Evolutionary conservation across 2,888 invertebrate genomes (phyloP), one percentile per base, ranked within the genome.

Genomic region (Eupithecia vulgata): DNA sequence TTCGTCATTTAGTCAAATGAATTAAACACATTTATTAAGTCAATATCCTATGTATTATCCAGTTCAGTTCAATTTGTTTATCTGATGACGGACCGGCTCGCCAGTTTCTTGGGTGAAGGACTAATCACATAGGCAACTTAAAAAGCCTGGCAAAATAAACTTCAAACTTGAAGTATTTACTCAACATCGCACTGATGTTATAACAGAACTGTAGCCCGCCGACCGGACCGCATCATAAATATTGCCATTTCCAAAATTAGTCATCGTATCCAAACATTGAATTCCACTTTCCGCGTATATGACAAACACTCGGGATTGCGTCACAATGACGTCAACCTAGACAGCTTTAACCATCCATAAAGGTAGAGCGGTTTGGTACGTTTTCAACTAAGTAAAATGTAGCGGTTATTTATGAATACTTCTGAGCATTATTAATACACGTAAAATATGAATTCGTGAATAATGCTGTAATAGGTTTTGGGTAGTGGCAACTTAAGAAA

Each of bases 211-310:
- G 57, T 7, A 7, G 7, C 34, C 25, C 10, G 21, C 12, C 64
- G 64, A 40, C 25, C 64, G 67, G 61, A 37, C 52, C 45, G 57
- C 52, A 62, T 48, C 48, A 70, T 68, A 68, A 37, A 42, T 0
- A n/a, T 42, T 42, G 45, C 67, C 48, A 42, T 69, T 64, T 37
- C 42, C 40, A 40, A 52, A 30, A 66, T 69, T 67, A 62, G 67
- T 62, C 67, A 52, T 34, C 69, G 34, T 70, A 68, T 65, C n/a
- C 64, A 65, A 65, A 65, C 64, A 40, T 21, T 52, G 21, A 7
- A 65, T n/a, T 13, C 64, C 64, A 65, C 64, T 40, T 40, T 37
- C 12, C 40, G 37, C 40, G 4, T 40, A 62, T n/a, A 65, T 65
- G 40, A 34, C 61, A 61, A 61, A 61, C 61, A 61, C 61, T 61